Percentiles rank a stretch among this genome's conserved stretches.
phyloP scores from a whole-genome alignment of 2,113 vertebrate genomes.

The Tylochromis polylepis region DNA sequence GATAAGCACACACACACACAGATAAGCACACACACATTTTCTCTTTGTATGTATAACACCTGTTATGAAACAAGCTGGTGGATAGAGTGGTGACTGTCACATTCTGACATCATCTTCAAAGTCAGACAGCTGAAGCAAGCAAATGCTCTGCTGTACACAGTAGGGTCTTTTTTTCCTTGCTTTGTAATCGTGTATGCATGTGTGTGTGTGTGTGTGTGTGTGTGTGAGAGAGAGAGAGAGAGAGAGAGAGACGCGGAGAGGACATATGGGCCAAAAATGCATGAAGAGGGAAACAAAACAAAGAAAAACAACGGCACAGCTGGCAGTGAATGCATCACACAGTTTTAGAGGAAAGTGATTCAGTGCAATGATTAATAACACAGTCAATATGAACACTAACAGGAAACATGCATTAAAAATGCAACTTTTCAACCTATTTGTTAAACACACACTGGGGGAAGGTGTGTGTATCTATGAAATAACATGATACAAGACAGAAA shows the following conservation, averaged over 20 bases:
- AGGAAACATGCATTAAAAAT: not conserved
- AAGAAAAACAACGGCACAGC: conserved; percentile 19
- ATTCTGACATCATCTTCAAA: conserved; percentile 41
- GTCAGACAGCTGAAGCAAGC: conserved; percentile 39
- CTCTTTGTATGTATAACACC: conserved; percentile 56
- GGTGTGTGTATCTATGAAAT: not conserved
- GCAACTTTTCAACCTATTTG: not conserved
- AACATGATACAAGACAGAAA: not conserved
- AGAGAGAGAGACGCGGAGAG: not conserved
- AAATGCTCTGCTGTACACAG: conserved; percentile 16
- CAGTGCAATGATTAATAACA: not conserved
- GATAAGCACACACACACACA: not conserved
- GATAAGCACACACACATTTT: conserved; percentile 19
- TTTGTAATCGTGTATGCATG: not conserved
- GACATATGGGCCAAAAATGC: conserved; percentile 32
- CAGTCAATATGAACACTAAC: not conserved
- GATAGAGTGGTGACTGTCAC: conserved; percentile 23
- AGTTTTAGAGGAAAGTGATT: not conserved
- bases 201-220: not conserved
- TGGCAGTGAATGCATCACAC: not conserved
- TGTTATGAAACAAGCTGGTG: conserved; percentile 46
- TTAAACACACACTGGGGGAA: not conserved
- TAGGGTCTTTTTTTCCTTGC: not conserved
- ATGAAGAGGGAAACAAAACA: not conserved
- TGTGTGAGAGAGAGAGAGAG: not conserved